Conservation (phyloP, 1,140 invertebrate genomes). For the Lamellibrachia luymesi region DNA sequence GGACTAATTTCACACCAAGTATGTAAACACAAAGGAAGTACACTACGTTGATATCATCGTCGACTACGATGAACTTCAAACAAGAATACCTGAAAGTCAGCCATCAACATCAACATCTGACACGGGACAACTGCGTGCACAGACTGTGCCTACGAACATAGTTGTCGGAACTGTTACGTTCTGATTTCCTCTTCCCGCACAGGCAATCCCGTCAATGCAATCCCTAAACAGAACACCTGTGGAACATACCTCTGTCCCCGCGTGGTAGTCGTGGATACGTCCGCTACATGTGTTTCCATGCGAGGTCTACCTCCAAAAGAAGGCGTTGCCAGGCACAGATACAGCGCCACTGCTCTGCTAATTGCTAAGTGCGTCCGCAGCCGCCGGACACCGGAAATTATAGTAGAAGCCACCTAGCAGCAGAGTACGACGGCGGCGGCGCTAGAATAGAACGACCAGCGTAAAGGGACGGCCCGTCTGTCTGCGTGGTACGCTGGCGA, state of each 20-base stretch:
- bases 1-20: no score
- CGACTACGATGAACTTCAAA: background rate
- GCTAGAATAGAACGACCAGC: background rate
- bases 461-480: background rate
- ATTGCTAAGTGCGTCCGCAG: background rate
- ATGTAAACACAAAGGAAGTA: no score
- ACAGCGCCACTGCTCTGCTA: background rate
- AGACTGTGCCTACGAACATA: background rate
- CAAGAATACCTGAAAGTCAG: background rate
- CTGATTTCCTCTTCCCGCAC: background rate
- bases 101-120: background rate
- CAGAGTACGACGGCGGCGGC: background rate
- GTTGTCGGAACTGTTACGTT: background rate
- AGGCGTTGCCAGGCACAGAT: no score
- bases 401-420: background rate
- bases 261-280: background rate
- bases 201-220: background rate
- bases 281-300: background rate
- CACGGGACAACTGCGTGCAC: background rate
- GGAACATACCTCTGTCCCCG: background rate
- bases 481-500: background rate
- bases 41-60: background rate
- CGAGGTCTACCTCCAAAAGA: no score
- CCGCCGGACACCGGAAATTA: background rate
- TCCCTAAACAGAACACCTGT: background rate